Percentiles rank a stretch among this genome's conserved stretches.
Conservation (phyloP, 2,797 vertebrate genomes). For the Anguilla marmorata region DNA sequence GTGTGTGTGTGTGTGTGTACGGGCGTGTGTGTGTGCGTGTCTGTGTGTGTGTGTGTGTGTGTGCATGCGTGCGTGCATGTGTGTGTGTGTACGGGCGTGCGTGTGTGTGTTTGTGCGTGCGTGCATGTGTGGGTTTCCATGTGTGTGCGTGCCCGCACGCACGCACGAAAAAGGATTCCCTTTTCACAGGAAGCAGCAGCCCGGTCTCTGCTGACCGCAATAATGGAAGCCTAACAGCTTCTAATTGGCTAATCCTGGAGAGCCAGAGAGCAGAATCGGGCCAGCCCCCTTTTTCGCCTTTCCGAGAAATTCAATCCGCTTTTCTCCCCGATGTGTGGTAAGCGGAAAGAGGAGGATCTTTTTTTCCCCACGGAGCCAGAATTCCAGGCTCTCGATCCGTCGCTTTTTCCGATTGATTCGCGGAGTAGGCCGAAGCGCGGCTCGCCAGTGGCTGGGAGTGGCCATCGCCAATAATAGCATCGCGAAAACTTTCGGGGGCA, state of each 20-base stretch:
- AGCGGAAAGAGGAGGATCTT: conserved; percentile 6
- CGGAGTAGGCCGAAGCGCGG: not conserved
- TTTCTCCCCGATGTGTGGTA: not conserved
- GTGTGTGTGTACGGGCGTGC: too few relatives aligned
- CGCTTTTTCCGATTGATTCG: conserved; percentile 12
- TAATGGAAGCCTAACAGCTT: conserved; percentile 23
- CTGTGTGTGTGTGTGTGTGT: too few relatives aligned
- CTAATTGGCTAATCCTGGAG: conserved; percentile 30
- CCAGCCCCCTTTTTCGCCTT: not conserved
- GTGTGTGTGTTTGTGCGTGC: too few relatives aligned
- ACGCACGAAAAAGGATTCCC: not conserved
- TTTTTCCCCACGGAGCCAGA: not conserved
- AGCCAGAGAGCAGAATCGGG: conserved; percentile 6
- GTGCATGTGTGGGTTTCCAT: too few relatives aligned
- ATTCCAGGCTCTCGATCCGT: conserved; percentile 1
- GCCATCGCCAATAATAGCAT: not conserved
- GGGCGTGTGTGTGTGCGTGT: not conserved
- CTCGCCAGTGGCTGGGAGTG: not conserved
- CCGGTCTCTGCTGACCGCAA: not conserved
- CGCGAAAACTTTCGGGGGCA: not conserved
- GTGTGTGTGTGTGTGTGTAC: too few relatives aligned
- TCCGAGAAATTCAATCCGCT: conserved; percentile 9
- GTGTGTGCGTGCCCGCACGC: too few relatives aligned
- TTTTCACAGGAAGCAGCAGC: too few relatives aligned
- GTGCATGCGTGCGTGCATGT: too few relatives aligned